Percentiles rank a stretch among this genome's conserved stretches.
Conservation (phyloP, 1,140 invertebrate species). For the Nomia melanderi region DNA sequence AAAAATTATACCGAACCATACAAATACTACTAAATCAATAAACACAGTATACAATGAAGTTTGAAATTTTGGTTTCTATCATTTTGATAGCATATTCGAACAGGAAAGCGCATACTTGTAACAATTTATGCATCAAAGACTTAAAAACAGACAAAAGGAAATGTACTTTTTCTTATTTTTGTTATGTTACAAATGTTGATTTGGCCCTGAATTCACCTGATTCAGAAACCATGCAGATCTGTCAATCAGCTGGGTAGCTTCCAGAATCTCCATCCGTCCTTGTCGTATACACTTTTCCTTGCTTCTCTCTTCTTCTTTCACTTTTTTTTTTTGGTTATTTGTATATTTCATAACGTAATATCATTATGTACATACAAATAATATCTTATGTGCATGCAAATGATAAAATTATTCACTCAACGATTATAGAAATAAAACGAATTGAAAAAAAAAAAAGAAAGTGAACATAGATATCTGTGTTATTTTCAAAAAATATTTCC, state of each 20-base stretch:
- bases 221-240: constrained; percentile 77
- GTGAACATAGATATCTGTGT: constrained; percentile 41
- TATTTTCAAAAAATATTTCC: constrained; percentile 45
- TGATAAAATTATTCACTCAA: constrained; percentile 49
- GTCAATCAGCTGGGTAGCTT: constrained; percentile 70
- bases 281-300: constrained; percentile 54
- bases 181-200: constrained; percentile 77
- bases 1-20: constrained; percentile 28
- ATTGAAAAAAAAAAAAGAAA: constrained; percentile 38
- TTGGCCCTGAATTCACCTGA: constrained; percentile 80
- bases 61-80: constrained; percentile 17
- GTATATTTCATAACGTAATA: constrained; percentile 60
- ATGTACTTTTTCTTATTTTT: constrained; percentile 27
- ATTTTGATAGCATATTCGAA: constrained; percentile 23
- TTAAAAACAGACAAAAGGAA: constrained; percentile 44
- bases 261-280: constrained; percentile 65
- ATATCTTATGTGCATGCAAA: constrained; percentile 54
- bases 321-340: constrained; percentile 62
- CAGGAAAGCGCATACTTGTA: constrained; percentile 22
- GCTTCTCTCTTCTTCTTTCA: constrained; percentile 70
- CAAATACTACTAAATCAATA: constrained; percentile 42
- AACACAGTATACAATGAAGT: constrained; percentile 27
- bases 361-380: constrained; percentile 49
- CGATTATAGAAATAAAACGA: constrained; percentile 40
- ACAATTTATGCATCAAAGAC: constrained; percentile 24